Evolutionary conservation across 2,797 vertebrate genomes (phyloP).

Genomic region (Malurus leucopterus): DNA sequence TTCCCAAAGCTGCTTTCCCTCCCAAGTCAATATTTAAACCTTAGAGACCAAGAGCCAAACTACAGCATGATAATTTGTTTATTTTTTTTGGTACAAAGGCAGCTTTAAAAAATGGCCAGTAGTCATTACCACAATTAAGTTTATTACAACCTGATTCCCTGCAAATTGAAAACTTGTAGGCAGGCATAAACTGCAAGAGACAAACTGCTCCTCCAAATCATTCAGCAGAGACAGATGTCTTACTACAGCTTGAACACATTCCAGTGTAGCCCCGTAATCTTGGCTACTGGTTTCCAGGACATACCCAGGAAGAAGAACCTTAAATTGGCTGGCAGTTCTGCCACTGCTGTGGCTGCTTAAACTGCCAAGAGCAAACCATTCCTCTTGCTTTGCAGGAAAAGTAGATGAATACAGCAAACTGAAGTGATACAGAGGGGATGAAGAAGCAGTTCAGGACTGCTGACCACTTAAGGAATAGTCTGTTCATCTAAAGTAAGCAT

Average conservation of each 20-base stretch:
- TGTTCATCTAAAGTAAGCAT: not conserved
- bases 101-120: slow-evolving; percentile 32
- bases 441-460: not conserved
- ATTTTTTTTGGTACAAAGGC: slow-evolving; percentile 29
- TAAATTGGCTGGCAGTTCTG: not conserved
- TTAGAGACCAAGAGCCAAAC: not conserved
- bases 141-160: not conserved
- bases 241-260: not conserved
- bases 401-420: not conserved
- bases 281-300: not conserved
- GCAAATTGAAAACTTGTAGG: not conserved
- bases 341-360: not conserved
- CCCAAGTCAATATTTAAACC: not conserved
- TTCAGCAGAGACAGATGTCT: not conserved
- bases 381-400: not conserved
- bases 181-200: not conserved
- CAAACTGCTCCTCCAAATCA: not conserved
- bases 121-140: not conserved
- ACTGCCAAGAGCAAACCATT: not conserved
- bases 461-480: not conserved
- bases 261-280: not conserved
- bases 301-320: not conserved
- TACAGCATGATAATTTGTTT: slow-evolving; percentile 35
- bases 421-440: not conserved
- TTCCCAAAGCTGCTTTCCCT: not conserved